Percentiles rank a stretch among this genome's conserved stretches.
Evolutionary conservation across 2,113 vertebrate species (phyloP).

Genomic region (Indicator maculatus): DNA sequence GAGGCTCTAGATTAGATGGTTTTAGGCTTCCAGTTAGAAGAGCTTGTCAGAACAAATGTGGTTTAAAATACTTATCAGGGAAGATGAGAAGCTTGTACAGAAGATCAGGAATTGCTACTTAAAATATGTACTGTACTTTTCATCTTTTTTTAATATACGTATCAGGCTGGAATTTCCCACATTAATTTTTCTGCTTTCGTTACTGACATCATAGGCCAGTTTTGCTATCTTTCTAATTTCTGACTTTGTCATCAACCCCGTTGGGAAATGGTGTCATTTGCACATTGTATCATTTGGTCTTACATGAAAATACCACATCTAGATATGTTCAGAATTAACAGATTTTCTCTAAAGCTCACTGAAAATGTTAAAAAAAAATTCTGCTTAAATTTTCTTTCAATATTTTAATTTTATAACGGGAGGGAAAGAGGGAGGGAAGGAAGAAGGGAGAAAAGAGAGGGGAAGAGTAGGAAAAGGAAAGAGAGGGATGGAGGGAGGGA

Average conservation of each 20-base stretch:
- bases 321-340: not conserved
- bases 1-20: not conserved
- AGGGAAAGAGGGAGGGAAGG: not conserved
- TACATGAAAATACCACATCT: not conserved
- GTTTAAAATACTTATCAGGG: conserved; percentile 11
- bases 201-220: not conserved
- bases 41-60: not conserved
- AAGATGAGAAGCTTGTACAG: not conserved
- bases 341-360: not conserved
- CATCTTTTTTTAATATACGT: not conserved
- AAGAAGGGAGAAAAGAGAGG: too few relatives aligned
- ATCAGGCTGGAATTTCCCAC: not conserved
- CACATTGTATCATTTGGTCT: not conserved
- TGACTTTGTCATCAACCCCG: not conserved
- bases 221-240: not conserved
- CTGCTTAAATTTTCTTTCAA: not conserved
- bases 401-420: not conserved
- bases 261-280: not conserved
- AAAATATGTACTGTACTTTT: not conserved
- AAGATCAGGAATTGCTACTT: not conserved
- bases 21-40: conserved; percentile 1
- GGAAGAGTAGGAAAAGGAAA: too few relatives aligned
- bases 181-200: not conserved
- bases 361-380: not conserved
- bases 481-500: too few relatives aligned